Base-by-base conservation (phyloP, 2,888 invertebrate genomes). In the Tromatobia lineatoria region DNA sequence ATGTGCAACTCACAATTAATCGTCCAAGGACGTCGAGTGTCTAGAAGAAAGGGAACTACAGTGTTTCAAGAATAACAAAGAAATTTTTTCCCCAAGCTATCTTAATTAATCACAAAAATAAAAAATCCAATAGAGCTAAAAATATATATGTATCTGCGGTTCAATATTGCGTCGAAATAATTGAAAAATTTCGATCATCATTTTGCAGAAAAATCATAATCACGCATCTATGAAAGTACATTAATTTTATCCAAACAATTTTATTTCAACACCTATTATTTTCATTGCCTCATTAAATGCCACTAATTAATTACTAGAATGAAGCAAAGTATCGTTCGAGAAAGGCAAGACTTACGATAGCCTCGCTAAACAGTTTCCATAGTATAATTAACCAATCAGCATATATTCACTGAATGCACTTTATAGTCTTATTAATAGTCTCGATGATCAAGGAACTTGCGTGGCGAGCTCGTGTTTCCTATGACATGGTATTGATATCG, bases 371-470 rank as follows among this genome's bases (percentile, higher is more conserved):
- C 15, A 15, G 8, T 29, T 34, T 29, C 42, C 29, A 38, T 42
- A n/a, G 71, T 45, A 59, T 59, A 47, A 73, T 73, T 15, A 73
- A 47, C 45, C 59, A 25, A 73, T 73, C 42, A 25, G 45, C 59
- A 20, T 20, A 18, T 20, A 2, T 15, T 23, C 38, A 20, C 45
- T 57, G 10, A 38, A 25, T n/a, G 23, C 23, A 25, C 23, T 38
- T 20, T n/a, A 15, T n/a, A 29, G 8, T 61, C 4, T 7, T 34
- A 25, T 59, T 13, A 47, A 64, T 75, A 64, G 64, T 23, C 38
- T 23, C 23, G 18, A 45, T 47, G n/a, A 61, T 73, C 57, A 23
- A 25, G 13, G n/a, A 42, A 38, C 25, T 73, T 18, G 47, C 45
- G 23, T 10, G 23, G 50, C 64, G 20, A 38, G 38, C 52, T 73